Evolutionary conservation across 1,140 invertebrate genomes (phyloP).

Genomic region (Drosophila nannoptera): DNA sequence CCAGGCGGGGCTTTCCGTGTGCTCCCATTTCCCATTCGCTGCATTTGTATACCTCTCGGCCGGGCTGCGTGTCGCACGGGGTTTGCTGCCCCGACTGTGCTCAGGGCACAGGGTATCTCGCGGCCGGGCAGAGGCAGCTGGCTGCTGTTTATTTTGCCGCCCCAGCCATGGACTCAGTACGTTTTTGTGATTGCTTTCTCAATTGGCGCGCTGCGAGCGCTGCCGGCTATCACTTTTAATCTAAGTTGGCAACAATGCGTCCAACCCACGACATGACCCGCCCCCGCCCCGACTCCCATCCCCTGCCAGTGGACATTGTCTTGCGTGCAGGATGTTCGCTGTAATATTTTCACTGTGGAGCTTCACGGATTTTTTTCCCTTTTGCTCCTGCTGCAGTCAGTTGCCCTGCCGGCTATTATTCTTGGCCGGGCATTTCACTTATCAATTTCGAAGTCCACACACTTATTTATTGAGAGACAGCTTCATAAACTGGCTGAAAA

Average conservation of each 20-base stretch:
- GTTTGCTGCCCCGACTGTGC: neutral
- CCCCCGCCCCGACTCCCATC: neutral
- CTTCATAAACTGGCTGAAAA: slow-evolving; percentile 15
- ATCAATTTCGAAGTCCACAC: slow-evolving; percentile 37
- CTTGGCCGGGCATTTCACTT: slow-evolving; percentile 43
- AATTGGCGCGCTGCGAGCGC: slow-evolving; percentile 53
- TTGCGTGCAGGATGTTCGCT: slow-evolving; percentile 32
- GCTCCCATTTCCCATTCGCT: neutral
- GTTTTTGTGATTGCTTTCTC: slow-evolving; percentile 64
- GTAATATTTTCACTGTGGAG: slow-evolving; percentile 23
- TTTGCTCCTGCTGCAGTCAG: slow-evolving; percentile 4
- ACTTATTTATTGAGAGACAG: slow-evolving; percentile 37
- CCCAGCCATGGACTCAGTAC: slow-evolving; percentile 28
- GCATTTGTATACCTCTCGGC: neutral
- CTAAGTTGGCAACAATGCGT: slow-evolving; percentile 66
- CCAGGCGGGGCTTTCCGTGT: neutral
- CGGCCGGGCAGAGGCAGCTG: neutral
- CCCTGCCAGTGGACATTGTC: slow-evolving; percentile 16
- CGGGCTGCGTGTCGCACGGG: neutral
- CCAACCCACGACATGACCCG: slow-evolving; percentile 1
- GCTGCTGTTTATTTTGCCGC: slow-evolving; percentile 1
- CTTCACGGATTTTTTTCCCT: slow-evolving; percentile 15
- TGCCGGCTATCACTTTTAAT: slow-evolving; percentile 66
- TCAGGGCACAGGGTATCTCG: slow-evolving; percentile 2
- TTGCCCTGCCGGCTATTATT: slow-evolving; percentile 39